Evolutionary conservation across 2,888 invertebrate species (phyloP), one percentile per base, ranked within the genome.

Genomic region (Penaeus monodon): DNA sequence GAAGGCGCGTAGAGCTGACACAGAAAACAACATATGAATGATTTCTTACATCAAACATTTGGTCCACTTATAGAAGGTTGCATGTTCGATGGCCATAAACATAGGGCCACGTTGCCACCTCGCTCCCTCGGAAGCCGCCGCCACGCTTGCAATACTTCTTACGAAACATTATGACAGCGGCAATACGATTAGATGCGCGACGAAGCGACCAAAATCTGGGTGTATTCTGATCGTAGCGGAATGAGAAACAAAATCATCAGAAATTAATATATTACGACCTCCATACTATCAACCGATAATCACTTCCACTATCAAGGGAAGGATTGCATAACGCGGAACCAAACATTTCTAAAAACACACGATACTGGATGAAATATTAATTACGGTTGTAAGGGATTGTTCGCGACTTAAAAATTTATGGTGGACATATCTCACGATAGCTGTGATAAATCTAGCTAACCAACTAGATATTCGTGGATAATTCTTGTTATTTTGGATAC

Each of bases 61-160:
- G 66, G 49, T 77, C 76, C 49, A 66, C 77, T 77, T 77, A 66
- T 49, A 49, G 77, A 4, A 29, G 22, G 24, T 77, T 66, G 84
- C 84, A 77, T 77, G 77, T 77, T 77, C 38, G 77, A 65, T 49
- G 66, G 38, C 66, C 84, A 77, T 84, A 84, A 84, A 84, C 66
- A 84, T 38, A 66, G 70, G 77, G 20, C 76, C 27, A 38, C 49
- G 77, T 77, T 84, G 77, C 84, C 84, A 84, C 84, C 84, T 74
- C 82, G 63, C 65, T 49, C 70, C 81, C 7, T 57, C 57, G 8
- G 65, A 27, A 63, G 57, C 4, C 33, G 24, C 33, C 80, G 65
- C 17, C 65, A 80, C 65, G 38, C 17, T 57, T 57, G 57, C 57
- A 57, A 57, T 57, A 57, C 57, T 57, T 17, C 57, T 57, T 57